Conservation (phyloP, 2,888 invertebrate species). For the Papilio protenor region DNA sequence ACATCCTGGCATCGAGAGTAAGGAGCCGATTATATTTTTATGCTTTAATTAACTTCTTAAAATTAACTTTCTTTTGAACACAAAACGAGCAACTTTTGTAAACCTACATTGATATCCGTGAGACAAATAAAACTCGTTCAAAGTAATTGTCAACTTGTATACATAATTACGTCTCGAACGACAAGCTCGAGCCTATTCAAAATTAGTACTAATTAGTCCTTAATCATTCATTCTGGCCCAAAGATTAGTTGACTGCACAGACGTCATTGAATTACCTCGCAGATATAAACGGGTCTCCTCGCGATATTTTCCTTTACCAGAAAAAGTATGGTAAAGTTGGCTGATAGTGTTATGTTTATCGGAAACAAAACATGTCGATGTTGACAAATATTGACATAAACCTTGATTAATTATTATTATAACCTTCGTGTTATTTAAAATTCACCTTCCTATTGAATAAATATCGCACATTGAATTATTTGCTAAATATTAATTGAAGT, state of each 20-base stretch:
- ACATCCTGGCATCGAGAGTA: constrained; percentile 10
- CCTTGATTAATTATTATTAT: not conserved
- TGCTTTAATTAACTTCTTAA: not conserved
- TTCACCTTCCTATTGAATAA: not conserved
- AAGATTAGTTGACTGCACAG: not conserved
- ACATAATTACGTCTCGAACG: too few relatives aligned
- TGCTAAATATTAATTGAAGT: not conserved
- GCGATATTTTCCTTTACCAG: not conserved
- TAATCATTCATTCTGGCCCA: not conserved
- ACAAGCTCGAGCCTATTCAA: too few relatives aligned
- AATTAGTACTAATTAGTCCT: too few relatives aligned
- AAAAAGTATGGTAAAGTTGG: not conserved
- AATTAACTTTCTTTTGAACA: not conserved
- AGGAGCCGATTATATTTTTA: not conserved
- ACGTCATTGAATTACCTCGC: not conserved
- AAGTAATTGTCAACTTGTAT: too few relatives aligned
- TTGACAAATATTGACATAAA: not conserved
- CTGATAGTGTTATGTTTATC: not conserved
- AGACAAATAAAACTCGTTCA: too few relatives aligned
- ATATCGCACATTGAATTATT: not conserved
- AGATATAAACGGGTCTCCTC: not conserved
- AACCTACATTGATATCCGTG: too few relatives aligned
- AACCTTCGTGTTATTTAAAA: not conserved
- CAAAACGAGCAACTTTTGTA: too few relatives aligned
- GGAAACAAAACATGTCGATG: not conserved